Conservation (phyloP, 2,113 vertebrate species). For the Copsychus sechellarum region DNA sequence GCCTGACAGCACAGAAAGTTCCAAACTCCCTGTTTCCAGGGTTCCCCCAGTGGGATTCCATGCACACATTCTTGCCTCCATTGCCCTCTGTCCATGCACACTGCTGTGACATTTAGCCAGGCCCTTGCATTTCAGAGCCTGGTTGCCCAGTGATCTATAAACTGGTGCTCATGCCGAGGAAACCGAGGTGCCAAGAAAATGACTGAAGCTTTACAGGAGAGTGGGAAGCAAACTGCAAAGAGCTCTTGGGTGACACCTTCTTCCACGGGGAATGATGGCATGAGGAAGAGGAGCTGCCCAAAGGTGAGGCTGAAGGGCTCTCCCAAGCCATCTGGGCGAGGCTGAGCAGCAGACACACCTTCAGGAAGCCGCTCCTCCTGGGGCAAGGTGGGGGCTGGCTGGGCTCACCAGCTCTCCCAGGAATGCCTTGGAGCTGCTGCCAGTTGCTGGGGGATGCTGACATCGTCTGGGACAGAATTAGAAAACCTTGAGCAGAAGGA, state of each 20-base stretch:
- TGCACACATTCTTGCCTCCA: background rate
- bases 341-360: background rate
- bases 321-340: background rate
- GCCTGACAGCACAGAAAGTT: no score
- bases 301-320: background rate
- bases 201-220: background rate
- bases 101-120: background rate
- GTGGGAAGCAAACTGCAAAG: background rate
- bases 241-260: background rate
- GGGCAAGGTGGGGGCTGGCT: rapidly evolving
- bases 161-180: background rate
- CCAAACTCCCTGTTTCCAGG: no score
- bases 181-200: background rate
- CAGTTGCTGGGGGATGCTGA: constrained; percentile 39
- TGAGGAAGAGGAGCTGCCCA: background rate
- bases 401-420: background rate
- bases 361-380: background rate
- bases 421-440: background rate
- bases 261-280: rapidly evolving
- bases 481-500: constrained; percentile 68
- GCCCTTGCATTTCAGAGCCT: background rate
- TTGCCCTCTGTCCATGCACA: background rate
- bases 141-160: background rate
- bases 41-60: background rate
- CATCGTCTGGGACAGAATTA: constrained; percentile 67